Evolutionary conservation across 2,888 invertebrate genomes (phyloP), one percentile per base, ranked within the genome.

Genomic region (Ormyrus nitidulus): DNA sequence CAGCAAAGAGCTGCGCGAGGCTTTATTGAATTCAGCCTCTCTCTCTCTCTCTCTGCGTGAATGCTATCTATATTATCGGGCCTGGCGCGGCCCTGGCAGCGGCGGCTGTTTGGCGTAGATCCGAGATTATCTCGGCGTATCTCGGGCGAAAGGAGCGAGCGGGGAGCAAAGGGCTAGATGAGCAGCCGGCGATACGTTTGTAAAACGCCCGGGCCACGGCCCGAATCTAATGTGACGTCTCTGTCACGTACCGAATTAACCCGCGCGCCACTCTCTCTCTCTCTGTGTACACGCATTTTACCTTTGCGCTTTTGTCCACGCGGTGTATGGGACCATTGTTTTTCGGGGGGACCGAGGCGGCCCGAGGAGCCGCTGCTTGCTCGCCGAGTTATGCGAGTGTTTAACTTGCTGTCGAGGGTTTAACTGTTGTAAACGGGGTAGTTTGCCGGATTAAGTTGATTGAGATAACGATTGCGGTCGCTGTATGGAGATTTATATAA

Each of bases 61-160:
- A 90, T 90, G 88, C 86, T 90, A 90, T 90, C 90, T 90, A 86
- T 87, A 88, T 90, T 89, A 89, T 89, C 89, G 88, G 86, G 86
- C 86, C 86, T 85, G 86, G 48, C 19, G 6, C 10, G 64, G 19
- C 19, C 19, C 19, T 51, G 19, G 49, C 65, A 11, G 58, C 59
- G 49, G n/a, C 44, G 19, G 86, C 86, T 89, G 90, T 89, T 90
- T 89, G 88, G 89, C 87, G 87, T 88, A 90, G 89, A 90, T 90
- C 19, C 86, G 86, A 90, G 90, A 90, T 90, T 88, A 90, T 90
- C 89, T 87, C 83, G 44, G 19, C 56, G 81, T 85, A 86, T 86
- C 85, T 86, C 84, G 85, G 86, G 86, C 89, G 88, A 89, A 89
- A 89, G 89, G 89, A 19, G 19, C 13, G 13, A 19, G 9, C 4